These are phyloP conservation scores for Drosophila oshimai DNA, from an alignment of 1,140 invertebrate genomes.

Conservation along the genomic window DNA sequence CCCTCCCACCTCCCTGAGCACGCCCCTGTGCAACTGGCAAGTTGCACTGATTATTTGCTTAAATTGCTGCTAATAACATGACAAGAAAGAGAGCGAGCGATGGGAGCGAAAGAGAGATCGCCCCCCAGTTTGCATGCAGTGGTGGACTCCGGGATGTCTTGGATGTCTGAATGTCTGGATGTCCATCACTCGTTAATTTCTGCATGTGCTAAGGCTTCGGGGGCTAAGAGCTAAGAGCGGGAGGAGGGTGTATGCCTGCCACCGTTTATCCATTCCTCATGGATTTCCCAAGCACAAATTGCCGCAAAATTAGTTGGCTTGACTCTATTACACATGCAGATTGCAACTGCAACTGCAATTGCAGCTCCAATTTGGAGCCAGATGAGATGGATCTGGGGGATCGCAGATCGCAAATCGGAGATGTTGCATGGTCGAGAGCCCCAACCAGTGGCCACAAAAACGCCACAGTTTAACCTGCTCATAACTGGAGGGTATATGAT, in stretches of 20 bases:
- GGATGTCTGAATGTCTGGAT: too few species aligned
- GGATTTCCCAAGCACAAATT: conserved; percentile 58
- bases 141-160: conserved; percentile 17
- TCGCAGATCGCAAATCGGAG: background rate
- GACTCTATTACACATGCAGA: conserved; percentile 61
- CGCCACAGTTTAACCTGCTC: conserved; percentile 69
- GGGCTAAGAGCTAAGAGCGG: background rate
- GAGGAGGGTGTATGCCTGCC: conserved; percentile 37
- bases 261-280: conserved; percentile 51
- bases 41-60: conserved; percentile 82
- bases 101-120: conserved; percentile 20
- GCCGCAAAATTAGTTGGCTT: conserved; percentile 59
- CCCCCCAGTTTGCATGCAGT: conserved; percentile 62
- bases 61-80: conserved; percentile 83
- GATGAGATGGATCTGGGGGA: conserved; percentile 31
- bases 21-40: conserved; percentile 34
- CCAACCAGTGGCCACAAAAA: conserved; percentile 54
- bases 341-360: conserved; percentile 56
- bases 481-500: conserved; percentile 76
- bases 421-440: conserved; percentile 32
- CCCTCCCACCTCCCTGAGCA: background rate
- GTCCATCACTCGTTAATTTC: conserved; percentile 79
- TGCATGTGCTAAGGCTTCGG: conserved; percentile 22
- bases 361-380: conserved; percentile 50
- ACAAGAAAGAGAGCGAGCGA: conserved; percentile 62